Conservation (phyloP, 2,888 invertebrate species). For the Drosophila conformis region DNA sequence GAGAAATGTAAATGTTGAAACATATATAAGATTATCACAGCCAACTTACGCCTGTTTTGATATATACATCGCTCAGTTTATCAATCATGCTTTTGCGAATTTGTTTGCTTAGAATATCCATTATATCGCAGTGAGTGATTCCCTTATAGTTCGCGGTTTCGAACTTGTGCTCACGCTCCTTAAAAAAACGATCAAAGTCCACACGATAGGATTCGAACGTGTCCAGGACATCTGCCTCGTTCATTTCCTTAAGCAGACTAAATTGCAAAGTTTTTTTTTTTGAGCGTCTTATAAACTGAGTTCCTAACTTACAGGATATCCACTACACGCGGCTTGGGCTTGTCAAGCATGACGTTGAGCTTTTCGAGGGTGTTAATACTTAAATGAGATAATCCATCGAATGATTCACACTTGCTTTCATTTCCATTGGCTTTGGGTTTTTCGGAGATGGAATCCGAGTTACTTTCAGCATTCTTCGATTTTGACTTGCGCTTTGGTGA, state of each 20-base stretch:
- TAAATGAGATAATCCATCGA: conserved; percentile 12
- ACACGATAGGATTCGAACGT: conserved; percentile 53
- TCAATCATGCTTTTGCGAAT: conserved; percentile 63
- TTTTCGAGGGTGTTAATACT: conserved; percentile 25
- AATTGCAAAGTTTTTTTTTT: neutral
- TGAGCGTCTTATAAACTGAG: neutral
- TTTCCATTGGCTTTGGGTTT: conserved; percentile 1
- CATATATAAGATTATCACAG: neutral
- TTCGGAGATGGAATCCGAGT: neutral
- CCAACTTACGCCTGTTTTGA: conserved; percentile 47
- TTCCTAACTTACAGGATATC: conserved; percentile 48
- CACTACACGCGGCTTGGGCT: conserved; percentile 53
- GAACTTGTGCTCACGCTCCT: conserved; percentile 46
- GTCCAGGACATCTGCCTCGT: conserved; percentile 40
- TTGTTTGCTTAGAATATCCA: conserved; percentile 61
- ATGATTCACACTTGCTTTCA: conserved; percentile 3
- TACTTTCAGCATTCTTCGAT: conserved; percentile 9
- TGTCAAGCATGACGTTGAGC: conserved; percentile 41
- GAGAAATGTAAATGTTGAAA: neutral
- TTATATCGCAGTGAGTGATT: conserved; percentile 62
- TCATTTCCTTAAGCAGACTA: conserved; percentile 61
- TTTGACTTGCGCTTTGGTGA: conserved; percentile 10
- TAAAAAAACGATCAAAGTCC: conserved; percentile 61
- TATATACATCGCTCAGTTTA: conserved; percentile 47
- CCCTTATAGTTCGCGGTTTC: conserved; percentile 46